Evolutionary conservation across 1,140 invertebrate species (phyloP), one percentile per base, ranked within the genome.

Genomic region (Steinernema khuongi): DNA sequence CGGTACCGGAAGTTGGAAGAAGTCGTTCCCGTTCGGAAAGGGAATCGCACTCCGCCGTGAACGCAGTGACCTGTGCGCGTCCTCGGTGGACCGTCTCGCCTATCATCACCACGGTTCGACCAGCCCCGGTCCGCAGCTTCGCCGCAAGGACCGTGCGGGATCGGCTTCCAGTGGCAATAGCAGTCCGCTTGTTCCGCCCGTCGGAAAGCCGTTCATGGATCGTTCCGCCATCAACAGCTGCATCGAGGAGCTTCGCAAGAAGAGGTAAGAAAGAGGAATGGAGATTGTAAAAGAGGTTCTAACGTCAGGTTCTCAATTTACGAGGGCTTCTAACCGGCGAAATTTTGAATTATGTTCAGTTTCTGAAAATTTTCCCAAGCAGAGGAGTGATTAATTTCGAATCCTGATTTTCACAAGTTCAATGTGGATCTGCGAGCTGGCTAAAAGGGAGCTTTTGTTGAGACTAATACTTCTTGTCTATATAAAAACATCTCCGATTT

Each of bases 221-320:
- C 14, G 22, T 7, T 17, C 11, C 50, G 50, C 50, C 19, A 60
- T 60, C 22, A 60, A 60, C 50, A 60, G 50, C 50, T 60, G 50
- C 50, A 60, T 60, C 22, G 50, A 60, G 50, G 50, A 60, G 22
- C 50, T 60, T 22, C 11, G 50, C 14, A 60, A 60, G 50, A 60
- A 60, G 19, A 7, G 50, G 50, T 60, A 60, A 14, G 7, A 4
- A 22, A 41, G n/a, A 41, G 36, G 7, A 7, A n/a, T 41, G n/a
- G n/a, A 41, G 7, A 41, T 41, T n/a, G 36, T n/a, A n/a, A n/a
- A n/a, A n/a, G n/a, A n/a, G n/a, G n/a, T n/a, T n/a, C n/a, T n/a
- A n/a, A n/a, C n/a, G n/a, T n/a, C n/a, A n/a, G n/a, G n/a, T n/a
- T n/a, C n/a, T n/a, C n/a, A n/a, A n/a, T n/a, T n/a, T n/a, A n/a